A percentile compares a stretch with the other conserved stretches of the same genome.
Conservation (phyloP, 1,140 invertebrate genomes). For the Ditylenchus dipsaci region DNA sequence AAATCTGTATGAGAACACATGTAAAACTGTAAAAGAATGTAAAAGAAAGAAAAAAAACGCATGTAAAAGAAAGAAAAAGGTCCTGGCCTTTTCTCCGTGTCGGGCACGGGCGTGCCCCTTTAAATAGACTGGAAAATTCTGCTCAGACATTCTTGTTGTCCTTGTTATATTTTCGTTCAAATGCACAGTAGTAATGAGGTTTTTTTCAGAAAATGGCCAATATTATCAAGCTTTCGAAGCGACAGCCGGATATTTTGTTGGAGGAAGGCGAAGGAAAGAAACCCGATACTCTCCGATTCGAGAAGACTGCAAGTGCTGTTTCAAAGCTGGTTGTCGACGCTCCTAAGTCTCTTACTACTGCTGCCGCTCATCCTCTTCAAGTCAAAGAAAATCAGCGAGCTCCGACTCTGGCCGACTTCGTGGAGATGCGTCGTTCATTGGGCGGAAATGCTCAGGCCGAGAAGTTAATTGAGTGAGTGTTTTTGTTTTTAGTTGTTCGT, state of each 20-base stretch:
- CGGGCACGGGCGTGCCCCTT: too few relatives aligned
- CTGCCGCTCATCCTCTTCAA: slow-evolving; percentile 3
- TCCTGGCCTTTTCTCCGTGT: too few relatives aligned
- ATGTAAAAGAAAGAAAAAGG: too few relatives aligned
- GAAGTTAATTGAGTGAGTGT: slow-evolving; percentile 40
- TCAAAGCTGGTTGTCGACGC: not conserved
- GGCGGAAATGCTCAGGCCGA: slow-evolving; percentile 42
- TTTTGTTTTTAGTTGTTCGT: slow-evolving; percentile 1
- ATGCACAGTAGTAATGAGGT: not conserved
- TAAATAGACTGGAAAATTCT: too few relatives aligned
- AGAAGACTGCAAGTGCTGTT: too few relatives aligned
- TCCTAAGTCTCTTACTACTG: not conserved
- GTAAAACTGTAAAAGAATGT: too few relatives aligned
- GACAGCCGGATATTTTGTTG: not conserved
- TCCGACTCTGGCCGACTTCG: slow-evolving; percentile 23
- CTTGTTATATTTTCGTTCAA: not conserved
- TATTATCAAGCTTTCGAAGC: slow-evolving; percentile 8
- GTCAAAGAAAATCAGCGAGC: slow-evolving; percentile 26
- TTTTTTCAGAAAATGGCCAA: not conserved
- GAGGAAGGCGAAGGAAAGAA: not conserved
- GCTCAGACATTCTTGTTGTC: too few relatives aligned
- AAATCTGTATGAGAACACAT: too few relatives aligned
- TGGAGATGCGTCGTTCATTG: slow-evolving; percentile 36
- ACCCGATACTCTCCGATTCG: not conserved
- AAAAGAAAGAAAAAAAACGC: too few relatives aligned